These are phyloP conservation scores for Hydrochoerus hydrochaeris DNA, from an alignment of 2,113 vertebrate species.

Conservation along the genomic window DNA sequence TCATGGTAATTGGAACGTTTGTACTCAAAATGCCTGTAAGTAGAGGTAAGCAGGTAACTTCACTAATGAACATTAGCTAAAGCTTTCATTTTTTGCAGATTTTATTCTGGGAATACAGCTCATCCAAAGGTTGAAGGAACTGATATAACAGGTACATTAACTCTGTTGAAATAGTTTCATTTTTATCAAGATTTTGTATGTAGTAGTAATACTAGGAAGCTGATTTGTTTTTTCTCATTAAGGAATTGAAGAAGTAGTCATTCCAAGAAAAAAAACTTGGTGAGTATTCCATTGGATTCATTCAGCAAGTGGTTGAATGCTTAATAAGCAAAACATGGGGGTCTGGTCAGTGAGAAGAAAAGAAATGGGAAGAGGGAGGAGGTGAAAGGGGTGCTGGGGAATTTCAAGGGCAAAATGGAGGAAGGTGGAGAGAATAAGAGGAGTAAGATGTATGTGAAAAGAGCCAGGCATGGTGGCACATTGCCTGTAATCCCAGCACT, in stretches of 20 bases:
- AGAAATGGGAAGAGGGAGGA: neutral
- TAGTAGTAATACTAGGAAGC: conserved; percentile 6
- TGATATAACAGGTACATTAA: conserved; percentile 84
- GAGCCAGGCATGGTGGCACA: neutral
- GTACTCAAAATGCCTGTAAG: neutral
- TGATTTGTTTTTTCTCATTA: neutral
- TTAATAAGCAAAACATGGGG: neutral
- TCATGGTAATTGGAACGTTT: neutral
- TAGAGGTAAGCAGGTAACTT: neutral
- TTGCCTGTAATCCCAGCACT: neutral
- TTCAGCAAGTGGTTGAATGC: neutral
- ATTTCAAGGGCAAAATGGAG: neutral
- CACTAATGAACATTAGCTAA: neutral
- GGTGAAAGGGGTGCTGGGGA: neutral
- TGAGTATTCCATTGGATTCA: conserved; percentile 80
- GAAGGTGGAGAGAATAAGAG: neutral
- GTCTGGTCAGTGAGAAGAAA: neutral
- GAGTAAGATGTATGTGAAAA: neutral
- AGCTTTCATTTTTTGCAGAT: conserved; percentile 81
- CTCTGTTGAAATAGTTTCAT: neutral
- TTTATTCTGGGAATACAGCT: conserved; percentile 83
- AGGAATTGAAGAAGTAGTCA: conserved; percentile 86
- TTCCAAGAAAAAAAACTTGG: conserved; percentile 96
- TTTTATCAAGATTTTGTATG: neutral
- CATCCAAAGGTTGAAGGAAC: conserved; percentile 81